These are phyloP conservation scores for Clarias fuscus DNA, from an alignment of 2,797 vertebrate genomes.

Conservation along the genomic window DNA sequence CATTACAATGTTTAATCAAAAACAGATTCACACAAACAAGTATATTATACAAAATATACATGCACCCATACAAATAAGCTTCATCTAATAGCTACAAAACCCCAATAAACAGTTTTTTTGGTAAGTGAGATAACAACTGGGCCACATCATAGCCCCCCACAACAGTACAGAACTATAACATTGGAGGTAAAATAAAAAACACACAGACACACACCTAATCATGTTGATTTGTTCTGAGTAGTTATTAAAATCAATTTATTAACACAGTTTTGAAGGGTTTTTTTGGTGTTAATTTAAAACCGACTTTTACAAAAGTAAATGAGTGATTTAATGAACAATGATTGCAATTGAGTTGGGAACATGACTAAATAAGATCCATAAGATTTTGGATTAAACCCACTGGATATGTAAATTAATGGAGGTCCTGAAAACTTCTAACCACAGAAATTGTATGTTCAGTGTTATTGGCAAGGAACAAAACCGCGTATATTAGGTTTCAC, in stretches of 20 bases:
- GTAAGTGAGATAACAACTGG: not conserved
- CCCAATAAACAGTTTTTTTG: not conserved
- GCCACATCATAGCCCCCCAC: not conserved
- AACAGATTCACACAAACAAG: not conserved
- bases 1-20: slow-evolving; percentile 11
- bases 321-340: not conserved
- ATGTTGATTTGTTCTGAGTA: not conserved
- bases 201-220: not conserved
- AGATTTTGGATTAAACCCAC: not conserved
- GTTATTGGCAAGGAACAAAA: not conserved
- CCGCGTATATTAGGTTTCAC: not conserved
- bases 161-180: not conserved
- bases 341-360: not conserved
- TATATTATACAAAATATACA: not conserved
- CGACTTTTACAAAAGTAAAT: not conserved
- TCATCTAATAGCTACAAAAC: not conserved
- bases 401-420: not conserved
- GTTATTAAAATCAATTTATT: not conserved
- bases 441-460: not conserved
- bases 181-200: not conserved
- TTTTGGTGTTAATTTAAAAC: not conserved
- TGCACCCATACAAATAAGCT: not conserved
- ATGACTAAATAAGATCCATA: not conserved
- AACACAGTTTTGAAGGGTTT: not conserved
- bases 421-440: not conserved